Evolutionary conservation across 1,140 invertebrate genomes (phyloP), one percentile per base, ranked within the genome.

Genomic region (Kradibia gibbosae): DNA sequence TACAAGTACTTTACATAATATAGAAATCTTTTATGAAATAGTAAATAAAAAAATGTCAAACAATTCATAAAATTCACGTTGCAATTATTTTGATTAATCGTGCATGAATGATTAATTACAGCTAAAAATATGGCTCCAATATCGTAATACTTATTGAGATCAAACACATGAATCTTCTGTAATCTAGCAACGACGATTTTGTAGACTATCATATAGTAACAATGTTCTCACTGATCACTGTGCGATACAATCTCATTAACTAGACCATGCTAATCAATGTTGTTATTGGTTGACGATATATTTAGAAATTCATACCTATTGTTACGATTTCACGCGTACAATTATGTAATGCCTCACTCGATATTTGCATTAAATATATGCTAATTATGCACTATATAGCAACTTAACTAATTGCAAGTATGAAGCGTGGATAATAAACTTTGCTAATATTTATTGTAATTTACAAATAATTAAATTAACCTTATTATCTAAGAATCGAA

Each of bases 221-320:
- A 11, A 36, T 3, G 31, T 74, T 74, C 28, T 15, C 13, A 13
- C 31, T 65, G 53, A 77, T 77, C 75, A 55, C 0, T 48, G 39
- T 10, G 39, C 55, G 70, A 80, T 80, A 74, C 71, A 42, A 80
- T 80, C 78, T 80, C 78, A 74, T 80, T 74, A 80, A 50, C 78
- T 74, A 74, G 22, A 31, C 80, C 15, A 57, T 70, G 73, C 80
- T 81, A 75, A 81, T 81, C 80, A 81, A 50, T 50, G 17, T 76
- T 22, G 72, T 57, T 70, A 81, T 81, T 81, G 73, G 62, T 34
- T 28, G 13, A 22, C 71, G 34, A 53, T 57, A 36, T 45, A 39
- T 57, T 65, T 60, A 72, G 72, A 22, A 74, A 73, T 67, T n/a
- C 20, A 80, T 42, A 22, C 11, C 39, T 70, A 75, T 70, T 67